Percentiles rank a stretch among this genome's conserved stretches.
These are phyloP conservation scores for Aratinga solstitialis DNA, from an alignment of 2,797 vertebrate species.

Conservation along the genomic window DNA sequence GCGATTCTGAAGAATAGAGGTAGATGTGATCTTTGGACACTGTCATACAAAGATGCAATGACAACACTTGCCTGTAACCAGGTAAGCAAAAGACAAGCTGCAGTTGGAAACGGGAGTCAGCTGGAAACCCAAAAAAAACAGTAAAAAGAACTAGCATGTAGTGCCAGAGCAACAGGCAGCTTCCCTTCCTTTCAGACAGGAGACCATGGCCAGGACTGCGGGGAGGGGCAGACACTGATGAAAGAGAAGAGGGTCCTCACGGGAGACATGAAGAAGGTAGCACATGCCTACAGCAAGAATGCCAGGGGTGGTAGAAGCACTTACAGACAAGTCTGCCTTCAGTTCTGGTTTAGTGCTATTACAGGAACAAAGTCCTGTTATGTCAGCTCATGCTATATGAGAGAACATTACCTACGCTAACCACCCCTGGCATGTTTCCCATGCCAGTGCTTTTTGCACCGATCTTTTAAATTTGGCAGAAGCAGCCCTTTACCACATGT, in stretches of 20 bases:
- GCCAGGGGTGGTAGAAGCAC: neutral
- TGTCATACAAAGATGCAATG: neutral
- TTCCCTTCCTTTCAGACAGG: neutral
- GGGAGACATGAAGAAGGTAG: neutral
- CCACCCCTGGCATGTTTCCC: neutral
- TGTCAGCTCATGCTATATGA: neutral
- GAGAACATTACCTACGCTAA: neutral
- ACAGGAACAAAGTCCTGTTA: neutral
- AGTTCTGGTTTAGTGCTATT: neutral
- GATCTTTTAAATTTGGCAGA: neutral
- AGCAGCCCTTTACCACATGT: neutral
- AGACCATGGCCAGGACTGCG: neutral
- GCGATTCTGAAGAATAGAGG: neutral
- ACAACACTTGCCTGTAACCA: neutral
- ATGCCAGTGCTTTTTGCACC: neutral
- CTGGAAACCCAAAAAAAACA: neutral
- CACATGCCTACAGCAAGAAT: neutral
- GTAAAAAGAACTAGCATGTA: neutral
- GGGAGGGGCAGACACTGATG: neutral
- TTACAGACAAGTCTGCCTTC: neutral
- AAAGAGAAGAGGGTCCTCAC: neutral
- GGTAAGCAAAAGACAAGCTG: neutral
- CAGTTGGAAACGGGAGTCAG: neutral
- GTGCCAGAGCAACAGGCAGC: neutral
- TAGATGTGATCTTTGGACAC: neutral